Conservation (phyloP, 2,113 vertebrate genomes). For the Alces alces region DNA sequence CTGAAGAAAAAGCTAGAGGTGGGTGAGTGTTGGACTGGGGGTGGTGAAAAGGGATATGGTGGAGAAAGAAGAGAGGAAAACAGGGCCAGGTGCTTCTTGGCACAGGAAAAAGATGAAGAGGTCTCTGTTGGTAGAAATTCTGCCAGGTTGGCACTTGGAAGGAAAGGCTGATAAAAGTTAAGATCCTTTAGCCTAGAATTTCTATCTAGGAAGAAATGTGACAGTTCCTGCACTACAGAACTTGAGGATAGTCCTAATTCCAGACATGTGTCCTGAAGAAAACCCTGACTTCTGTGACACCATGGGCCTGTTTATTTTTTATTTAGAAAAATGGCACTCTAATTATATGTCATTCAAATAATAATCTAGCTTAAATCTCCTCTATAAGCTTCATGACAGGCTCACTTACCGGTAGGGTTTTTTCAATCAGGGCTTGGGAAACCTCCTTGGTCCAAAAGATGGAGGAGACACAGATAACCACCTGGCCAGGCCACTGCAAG, state of each 20-base stretch:
- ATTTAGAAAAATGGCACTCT: not conserved
- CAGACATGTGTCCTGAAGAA: not conserved
- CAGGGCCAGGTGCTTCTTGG: not conserved
- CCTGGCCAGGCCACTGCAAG: constrained; percentile 93
- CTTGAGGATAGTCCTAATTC: not conserved
- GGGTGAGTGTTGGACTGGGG: not conserved
- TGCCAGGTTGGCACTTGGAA: not conserved
- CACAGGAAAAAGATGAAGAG: not conserved
- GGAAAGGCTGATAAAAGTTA: not conserved
- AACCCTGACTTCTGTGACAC: not conserved
- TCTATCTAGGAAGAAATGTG: not conserved
- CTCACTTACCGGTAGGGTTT: constrained; percentile 83
- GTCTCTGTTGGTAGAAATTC: not conserved
- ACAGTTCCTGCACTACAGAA: not conserved
- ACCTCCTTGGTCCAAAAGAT: constrained; percentile 95
- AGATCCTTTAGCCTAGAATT: not conserved
- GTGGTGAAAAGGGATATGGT: not conserved
- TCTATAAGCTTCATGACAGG: not conserved
- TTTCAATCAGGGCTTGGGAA: constrained; percentile 85
- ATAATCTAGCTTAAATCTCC: not conserved
- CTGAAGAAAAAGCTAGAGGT: not conserved
- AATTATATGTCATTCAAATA: not conserved
- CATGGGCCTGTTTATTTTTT: not conserved
- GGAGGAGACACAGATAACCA: constrained; percentile 93
- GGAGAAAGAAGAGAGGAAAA: not conserved